Evolutionary conservation across 2,797 vertebrate genomes (phyloP).

Genomic region (Cuniculus paca): DNA sequence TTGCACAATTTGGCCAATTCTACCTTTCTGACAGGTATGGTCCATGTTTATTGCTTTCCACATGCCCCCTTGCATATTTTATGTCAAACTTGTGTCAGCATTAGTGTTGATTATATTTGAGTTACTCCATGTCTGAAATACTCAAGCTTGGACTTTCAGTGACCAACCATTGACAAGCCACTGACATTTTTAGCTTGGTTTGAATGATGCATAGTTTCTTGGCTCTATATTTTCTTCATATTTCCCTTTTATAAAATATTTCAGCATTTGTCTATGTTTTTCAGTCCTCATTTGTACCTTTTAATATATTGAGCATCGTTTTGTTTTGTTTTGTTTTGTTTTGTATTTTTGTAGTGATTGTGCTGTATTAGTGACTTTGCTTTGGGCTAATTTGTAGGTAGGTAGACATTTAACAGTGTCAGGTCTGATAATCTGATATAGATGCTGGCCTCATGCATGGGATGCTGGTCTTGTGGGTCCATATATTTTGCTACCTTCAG

Average conservation of each 20-base stretch:
- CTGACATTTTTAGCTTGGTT: neutral
- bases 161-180: neutral
- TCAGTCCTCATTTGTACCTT: neutral
- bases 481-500: too few species aligned
- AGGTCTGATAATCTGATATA: too few species aligned
- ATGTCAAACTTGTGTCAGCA: neutral
- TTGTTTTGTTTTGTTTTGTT: too few species aligned
- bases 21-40: neutral
- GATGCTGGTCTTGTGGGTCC: neutral
- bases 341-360: neutral
- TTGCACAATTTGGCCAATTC: neutral
- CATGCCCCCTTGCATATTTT: neutral
- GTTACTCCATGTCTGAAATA: neutral
- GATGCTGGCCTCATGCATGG: too few species aligned
- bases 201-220: neutral
- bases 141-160: neutral
- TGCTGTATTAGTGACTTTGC: neutral
- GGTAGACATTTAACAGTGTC: neutral
- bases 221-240: neutral
- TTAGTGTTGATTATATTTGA: neutral
- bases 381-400: neutral
- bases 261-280: neutral
- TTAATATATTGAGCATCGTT: neutral
- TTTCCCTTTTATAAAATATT: neutral
- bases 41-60: neutral